Base-by-base conservation (phyloP, 2,797 vertebrate species). In the Malurus splendens region DNA sequence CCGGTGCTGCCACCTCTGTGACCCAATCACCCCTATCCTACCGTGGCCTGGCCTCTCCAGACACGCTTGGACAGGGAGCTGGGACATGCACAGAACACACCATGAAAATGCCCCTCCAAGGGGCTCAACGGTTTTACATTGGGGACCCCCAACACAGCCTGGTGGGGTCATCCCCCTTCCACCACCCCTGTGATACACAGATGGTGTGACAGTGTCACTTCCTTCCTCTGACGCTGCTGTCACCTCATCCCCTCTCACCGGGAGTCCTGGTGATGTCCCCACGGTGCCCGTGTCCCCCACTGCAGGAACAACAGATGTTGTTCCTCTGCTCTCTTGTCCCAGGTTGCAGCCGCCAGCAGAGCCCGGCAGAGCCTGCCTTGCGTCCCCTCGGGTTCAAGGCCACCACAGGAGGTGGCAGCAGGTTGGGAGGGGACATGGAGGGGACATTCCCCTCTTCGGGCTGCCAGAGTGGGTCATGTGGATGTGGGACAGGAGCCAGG, bases 41-140 rank as follows among this genome's bases (percentile, higher is more conserved):
- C 1, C 47, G 17, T 9, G 1, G 41, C 25, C 19, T 24, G 41
- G 12, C 12, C 12, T 19, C 36, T 18, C 2, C n/a, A 17, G 36
- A 36, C n/a, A 11, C 0, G 1, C 33, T n/a, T 4, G 2, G 30
- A 12, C 27, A 12, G 1, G 0, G 15, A 51, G 61, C 7, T 36
- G 13, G 30, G 41, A 23, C 27, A 1, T 10, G 45, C 52, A 57
- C 32, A 19, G 38, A 32, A 13, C 32, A 59, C 32, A 6, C 22
- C 5, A 0, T 18, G 30, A 42, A 48, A 56, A 22, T 36, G 22
- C 11, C 44, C 44, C 44, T 44, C 18, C 20, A 6, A 42, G 27
- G 18, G 18, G n/a, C 52, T 50, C 0, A 0, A 2, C 25, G 33
- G 33, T 7, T 27, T 24, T 7, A 2, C 36, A 23, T 0, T 15